Conservation (phyloP, 2,888 invertebrate species). For the Drosophila tripunctata region DNA sequence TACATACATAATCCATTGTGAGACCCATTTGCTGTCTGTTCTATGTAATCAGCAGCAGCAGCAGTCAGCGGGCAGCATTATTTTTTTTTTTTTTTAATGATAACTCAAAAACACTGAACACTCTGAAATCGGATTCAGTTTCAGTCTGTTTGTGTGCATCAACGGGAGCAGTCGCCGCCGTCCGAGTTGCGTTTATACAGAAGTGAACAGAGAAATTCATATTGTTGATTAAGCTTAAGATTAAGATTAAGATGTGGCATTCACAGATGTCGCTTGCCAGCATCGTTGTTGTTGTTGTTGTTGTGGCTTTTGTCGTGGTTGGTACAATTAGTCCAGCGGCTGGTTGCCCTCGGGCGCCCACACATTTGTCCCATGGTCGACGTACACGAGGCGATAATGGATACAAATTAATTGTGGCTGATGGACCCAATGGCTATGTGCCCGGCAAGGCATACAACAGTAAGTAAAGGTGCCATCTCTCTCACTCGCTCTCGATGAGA, state of each 20-base stretch:
- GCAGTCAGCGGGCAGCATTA: too few relatives aligned
- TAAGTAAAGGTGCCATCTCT: constrained; percentile 81
- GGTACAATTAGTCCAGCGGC: constrained; percentile 74
- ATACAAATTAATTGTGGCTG: constrained; percentile 92
- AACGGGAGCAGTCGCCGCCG: constrained; percentile 54
- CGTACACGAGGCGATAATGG: constrained; percentile 93
- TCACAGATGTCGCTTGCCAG: constrained; percentile 60
- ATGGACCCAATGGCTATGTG: constrained; percentile 91
- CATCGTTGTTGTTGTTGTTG: constrained; percentile 45
- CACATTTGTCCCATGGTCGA: constrained; percentile 81
- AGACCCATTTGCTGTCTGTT: constrained; percentile 4
- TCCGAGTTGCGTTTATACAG: too few relatives aligned
- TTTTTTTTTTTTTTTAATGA: too few relatives aligned
- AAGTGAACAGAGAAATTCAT: too few relatives aligned
- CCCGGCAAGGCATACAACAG: constrained; percentile 93
- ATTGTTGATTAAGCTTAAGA: too few relatives aligned
- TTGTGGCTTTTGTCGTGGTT: constrained; percentile 46
- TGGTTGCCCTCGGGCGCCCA: constrained; percentile 83
- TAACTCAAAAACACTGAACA: constrained; percentile 28
- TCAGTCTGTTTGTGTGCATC: constrained; percentile 51
- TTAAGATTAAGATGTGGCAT: constrained; percentile 66
- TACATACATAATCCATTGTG: constrained; percentile 19
- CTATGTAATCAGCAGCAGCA: constrained; percentile 34
- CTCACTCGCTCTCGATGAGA: too few relatives aligned
- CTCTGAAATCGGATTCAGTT: constrained; percentile 41